Evolutionary conservation across 2,888 invertebrate species (phyloP).

Genomic region (Sclerodermus sp.): DNA sequence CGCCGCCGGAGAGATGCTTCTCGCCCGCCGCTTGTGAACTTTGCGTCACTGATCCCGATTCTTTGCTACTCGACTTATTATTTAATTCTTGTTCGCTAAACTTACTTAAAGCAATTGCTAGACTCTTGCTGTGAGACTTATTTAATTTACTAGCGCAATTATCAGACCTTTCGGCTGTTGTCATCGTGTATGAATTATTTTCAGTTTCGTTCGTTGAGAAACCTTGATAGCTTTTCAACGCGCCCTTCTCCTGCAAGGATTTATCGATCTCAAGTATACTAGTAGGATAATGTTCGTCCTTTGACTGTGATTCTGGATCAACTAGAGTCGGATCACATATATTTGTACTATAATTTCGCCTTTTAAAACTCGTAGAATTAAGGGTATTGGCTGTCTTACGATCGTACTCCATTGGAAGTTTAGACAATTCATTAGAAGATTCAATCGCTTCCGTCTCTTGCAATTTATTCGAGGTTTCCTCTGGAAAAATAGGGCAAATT

Average conservation of each 20-base stretch:
- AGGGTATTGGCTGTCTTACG: constrained; percentile 19
- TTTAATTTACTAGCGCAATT: neutral
- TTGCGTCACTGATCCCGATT: too few species aligned
- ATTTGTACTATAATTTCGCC: constrained; percentile 35
- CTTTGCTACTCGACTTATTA: neutral
- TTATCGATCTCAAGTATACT: neutral
- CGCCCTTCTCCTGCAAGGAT: too few species aligned
- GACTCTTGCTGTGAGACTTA: too few species aligned
- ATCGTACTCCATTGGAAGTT: constrained; percentile 25
- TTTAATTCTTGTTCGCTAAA: neutral
- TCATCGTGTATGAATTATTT: neutral
- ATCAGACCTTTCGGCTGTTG: neutral
- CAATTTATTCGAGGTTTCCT: constrained; percentile 6
- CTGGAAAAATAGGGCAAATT: constrained; percentile 10
- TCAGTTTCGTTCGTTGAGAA: neutral
- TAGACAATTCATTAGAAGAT: constrained; percentile 18
- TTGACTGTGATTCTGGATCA: constrained; percentile 26
- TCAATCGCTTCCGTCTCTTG: constrained; percentile 6
- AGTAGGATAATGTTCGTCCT: constrained; percentile 8
- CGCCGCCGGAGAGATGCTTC: too few species aligned
- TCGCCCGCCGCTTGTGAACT: too few species aligned
- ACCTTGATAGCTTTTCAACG: too few species aligned
- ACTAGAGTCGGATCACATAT: constrained; percentile 35
- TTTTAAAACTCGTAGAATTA: constrained; percentile 25
- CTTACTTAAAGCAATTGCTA: too few species aligned